Evolutionary conservation across 2,888 invertebrate genomes (phyloP), one percentile per base, ranked within the genome.

Genomic region (Dicyrtoma fusca): DNA sequence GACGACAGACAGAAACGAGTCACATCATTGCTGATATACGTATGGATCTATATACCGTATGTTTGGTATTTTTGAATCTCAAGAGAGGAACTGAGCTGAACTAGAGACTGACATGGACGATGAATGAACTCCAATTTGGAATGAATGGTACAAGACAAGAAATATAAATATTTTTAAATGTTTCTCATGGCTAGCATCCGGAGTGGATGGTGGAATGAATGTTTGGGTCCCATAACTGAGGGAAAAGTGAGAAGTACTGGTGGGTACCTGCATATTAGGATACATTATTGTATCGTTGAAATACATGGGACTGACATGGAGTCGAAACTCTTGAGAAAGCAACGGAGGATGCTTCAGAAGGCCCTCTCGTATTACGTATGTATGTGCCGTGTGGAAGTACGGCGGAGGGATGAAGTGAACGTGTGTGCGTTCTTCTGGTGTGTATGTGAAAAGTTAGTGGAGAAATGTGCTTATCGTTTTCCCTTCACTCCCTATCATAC

Each of bases 271-370:
- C n/a, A n/a, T n/a, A n/a, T n/a, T n/a, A n/a, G n/a, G n/a, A n/a
- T n/a, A n/a, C n/a, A n/a, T n/a, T n/a, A n/a, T n/a, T n/a, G n/a
- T n/a, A n/a, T n/a, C n/a, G n/a, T n/a, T n/a, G n/a, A n/a, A n/a
- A n/a, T n/a, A 34, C 11, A 65, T 65, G 65, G 49, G 49, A 51
- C 47, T 47, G 53, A 55, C 45, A 64, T 64, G 64, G 55, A 71
- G 45, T 49, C 53, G 65, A 71, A 71, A 49, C 71, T 68, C 62
- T 71, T 74, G 74, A 70, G 74, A 74, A 74, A 71, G 74, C 74
- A 74, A 66, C 66, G 57, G 71, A 63, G 63, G 71, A 57, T 45
- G 63, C 68, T 45, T 68, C 68, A 68, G 57, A 23, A 59, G 68
- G 26, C 55, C 21, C n/a, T 34, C 3, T 34, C 8, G 44, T 61